These are phyloP conservation scores for Myotis planiceps DNA, from an alignment of 2,797 vertebrate genomes.

Conservation along the genomic window DNA sequence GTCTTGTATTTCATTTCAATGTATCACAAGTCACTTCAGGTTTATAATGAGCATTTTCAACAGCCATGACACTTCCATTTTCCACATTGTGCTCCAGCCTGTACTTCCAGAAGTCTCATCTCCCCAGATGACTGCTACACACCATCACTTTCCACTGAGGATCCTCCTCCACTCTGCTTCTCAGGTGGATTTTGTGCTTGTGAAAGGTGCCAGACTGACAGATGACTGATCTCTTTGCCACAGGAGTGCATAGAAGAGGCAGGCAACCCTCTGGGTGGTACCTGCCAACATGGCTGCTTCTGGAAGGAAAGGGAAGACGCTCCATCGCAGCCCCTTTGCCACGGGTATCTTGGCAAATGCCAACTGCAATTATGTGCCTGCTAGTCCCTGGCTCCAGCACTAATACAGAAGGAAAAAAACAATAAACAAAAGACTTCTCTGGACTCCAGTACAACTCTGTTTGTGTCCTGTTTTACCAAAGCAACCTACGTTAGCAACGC, in stretches of 20 bases:
- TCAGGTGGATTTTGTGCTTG: background rate
- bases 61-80: background rate
- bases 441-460: background rate
- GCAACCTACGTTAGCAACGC: background rate
- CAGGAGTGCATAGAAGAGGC: background rate
- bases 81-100: background rate
- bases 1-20: background rate
- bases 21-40: background rate
- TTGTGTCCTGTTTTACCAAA: background rate
- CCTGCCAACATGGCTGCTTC: slow-evolving; percentile 34
- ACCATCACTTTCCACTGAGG: slow-evolving; percentile 32
- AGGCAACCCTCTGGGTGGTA: background rate
- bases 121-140: background rate
- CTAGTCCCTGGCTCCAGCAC: background rate
- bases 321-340: background rate
- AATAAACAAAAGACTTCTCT: slow-evolving; percentile 24
- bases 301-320: background rate
- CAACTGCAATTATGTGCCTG: slow-evolving; percentile 56
- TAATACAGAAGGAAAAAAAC: slow-evolving; percentile 29
- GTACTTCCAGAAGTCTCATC: background rate
- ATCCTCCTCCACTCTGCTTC: slow-evolving; percentile 4
- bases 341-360: slow-evolving; percentile 22
- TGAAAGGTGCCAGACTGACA: slow-evolving; percentile 50
- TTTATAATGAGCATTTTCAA: background rate
- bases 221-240: slow-evolving; percentile 51